Evolutionary conservation across 1,140 invertebrate genomes (phyloP).

Genomic region (Macrobrachium nipponense): DNA sequence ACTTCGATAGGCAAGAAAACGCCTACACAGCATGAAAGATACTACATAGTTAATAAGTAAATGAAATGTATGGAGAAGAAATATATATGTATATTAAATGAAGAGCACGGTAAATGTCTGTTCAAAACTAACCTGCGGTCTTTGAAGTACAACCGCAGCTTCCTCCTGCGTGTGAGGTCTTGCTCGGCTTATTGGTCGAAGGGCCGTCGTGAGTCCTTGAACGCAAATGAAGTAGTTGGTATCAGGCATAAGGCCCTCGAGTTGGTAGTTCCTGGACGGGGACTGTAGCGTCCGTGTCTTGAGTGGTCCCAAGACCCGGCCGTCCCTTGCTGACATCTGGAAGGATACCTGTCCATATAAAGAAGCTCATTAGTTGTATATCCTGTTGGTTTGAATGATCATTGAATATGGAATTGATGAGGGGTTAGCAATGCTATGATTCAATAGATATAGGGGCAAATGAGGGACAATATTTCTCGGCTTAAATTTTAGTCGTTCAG

Average conservation of each 20-base stretch:
- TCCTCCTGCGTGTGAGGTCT: slow-evolving; percentile 49
- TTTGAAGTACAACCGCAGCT: slow-evolving; percentile 3
- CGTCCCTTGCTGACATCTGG: slow-evolving; percentile 42
- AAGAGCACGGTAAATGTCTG: not conserved
- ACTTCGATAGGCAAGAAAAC: too few species aligned
- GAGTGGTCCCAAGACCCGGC: slow-evolving; percentile 27
- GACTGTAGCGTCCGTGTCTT: slow-evolving; percentile 63
- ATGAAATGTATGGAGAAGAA: too few species aligned
- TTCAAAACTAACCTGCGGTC: slow-evolving; percentile 13
- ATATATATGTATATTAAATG: too few species aligned
- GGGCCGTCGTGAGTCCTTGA: slow-evolving; percentile 81
- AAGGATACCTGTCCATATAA: slow-evolving; percentile 31
- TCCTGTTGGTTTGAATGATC: too few species aligned
- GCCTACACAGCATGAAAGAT: too few species aligned
- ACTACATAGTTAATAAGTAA: too few species aligned
- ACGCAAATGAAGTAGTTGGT: slow-evolving; percentile 88
- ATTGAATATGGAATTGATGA: too few species aligned
- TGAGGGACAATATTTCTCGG: too few species aligned
- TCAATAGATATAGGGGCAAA: too few species aligned
- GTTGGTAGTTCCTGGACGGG: slow-evolving; percentile 75
- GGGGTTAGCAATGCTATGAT: too few species aligned
- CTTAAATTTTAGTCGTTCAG: too few species aligned
- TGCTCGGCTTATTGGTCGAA: slow-evolving; percentile 64
- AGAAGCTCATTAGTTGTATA: not conserved
- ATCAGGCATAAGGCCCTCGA: slow-evolving; percentile 80